Conservation (phyloP, 2,888 invertebrate species). For the Eueremaeus valkanovi region DNA sequence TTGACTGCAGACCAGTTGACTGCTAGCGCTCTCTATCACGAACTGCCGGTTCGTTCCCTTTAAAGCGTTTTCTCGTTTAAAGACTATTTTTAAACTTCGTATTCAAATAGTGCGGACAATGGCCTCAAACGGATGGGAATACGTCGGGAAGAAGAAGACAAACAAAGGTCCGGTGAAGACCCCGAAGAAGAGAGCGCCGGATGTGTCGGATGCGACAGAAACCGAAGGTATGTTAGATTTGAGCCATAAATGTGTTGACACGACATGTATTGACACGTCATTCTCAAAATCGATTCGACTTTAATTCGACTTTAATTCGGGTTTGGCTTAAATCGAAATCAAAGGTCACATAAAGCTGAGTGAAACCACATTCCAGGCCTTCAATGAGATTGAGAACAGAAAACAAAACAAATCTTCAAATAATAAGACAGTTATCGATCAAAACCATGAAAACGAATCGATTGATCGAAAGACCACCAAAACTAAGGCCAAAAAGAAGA, state of each 20-base stretch:
- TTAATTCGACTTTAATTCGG: neutral
- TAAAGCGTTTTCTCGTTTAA: neutral
- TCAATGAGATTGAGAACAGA: constrained; percentile 42
- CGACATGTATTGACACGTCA: constrained; percentile 30
- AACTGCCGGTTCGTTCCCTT: constrained; percentile 13
- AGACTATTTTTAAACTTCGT: neutral
- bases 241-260: neutral
- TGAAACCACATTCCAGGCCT: constrained; percentile 41
- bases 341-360: constrained; percentile 43
- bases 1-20: neutral
- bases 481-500: constrained; percentile 19
- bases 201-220: neutral
- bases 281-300: neutral
- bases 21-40: neutral
- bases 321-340: neutral
- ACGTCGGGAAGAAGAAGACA: neutral
- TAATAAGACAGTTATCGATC: neutral
- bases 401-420: constrained; percentile 35
- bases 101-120: neutral
- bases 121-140: constrained; percentile 33
- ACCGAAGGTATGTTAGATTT: constrained; percentile 5
- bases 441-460: neutral
- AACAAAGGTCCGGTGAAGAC: neutral
- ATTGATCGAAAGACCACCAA: neutral
- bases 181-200: neutral